Base-by-base conservation (phyloP, 2,797 vertebrate genomes). In the Falco biarmicus region DNA sequence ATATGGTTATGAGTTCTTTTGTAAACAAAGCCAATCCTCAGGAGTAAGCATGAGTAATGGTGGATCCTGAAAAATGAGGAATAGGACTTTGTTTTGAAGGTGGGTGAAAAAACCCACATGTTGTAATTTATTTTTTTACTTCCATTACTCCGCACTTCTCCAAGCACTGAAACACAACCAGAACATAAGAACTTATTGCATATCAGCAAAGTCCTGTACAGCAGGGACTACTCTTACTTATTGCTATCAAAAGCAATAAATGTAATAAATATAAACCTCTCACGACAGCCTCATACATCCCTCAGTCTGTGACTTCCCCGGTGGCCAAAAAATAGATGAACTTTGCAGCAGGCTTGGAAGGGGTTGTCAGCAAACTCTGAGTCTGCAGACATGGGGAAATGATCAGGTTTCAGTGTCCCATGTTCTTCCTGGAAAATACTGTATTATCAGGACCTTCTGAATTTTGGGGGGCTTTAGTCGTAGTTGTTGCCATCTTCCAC, bases 161-260 rank as follows among this genome's bases (percentile, higher is more conserved):
- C 57, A 83, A 94, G 78, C 16, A 3, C 82, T 71, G 92, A 92
- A 95, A 93, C 76, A 54, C 10, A 57, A 93, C 28, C 83, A 90
- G 73, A 91, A 39, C 56, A 29, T 48, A 70, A 89, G 92, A 81
- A 86, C 90, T 84, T 96, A 96, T 79, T 89, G 89, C 93, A 93
- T 59, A 92, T 95, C 92, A 92, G 90, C 89, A 78, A 90, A 94
- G 89, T 92, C 85, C 60, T 76, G 28, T 86, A 16, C 92, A 92
- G 63, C 5, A 8, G 89, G 90, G 95, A 94, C 63, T 95, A 51
- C 75, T 82, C 89, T 78, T 82, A 79, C 53, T 97, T 96, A 96
- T 86, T 93, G 87, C 95, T 97, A 86, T 92, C 94, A 93, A 74
- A 74, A 92, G 93, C 95, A 95, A 90, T 97, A 93, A 95, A 94